These are phyloP conservation scores for Cephus pulcher DNA, from an alignment of 2,888 invertebrate species.

Conservation along the genomic window DNA sequence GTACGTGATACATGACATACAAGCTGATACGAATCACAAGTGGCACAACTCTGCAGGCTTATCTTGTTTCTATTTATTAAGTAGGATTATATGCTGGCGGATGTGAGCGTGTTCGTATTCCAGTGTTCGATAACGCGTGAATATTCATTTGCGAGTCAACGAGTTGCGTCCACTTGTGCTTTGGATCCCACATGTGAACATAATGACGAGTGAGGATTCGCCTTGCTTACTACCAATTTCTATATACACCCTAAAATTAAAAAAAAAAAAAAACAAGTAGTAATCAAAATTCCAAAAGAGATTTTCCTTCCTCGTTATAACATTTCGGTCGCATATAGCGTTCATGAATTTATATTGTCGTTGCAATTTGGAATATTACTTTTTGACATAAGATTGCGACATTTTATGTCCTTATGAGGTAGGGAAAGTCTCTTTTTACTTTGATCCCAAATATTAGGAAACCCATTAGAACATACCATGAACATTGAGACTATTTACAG, in stretches of 20 bases:
- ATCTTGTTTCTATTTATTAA: not conserved
- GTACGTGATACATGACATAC: constrained; percentile 12
- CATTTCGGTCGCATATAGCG: not conserved
- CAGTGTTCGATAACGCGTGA: not conserved
- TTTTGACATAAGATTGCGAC: not conserved
- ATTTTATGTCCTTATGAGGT: not conserved
- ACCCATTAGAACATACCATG: constrained; percentile 25
- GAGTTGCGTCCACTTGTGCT: not conserved
- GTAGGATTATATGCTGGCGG: not conserved
- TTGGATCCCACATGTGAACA: not conserved
- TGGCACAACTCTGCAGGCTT: not conserved
- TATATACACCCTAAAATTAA: constrained; percentile 4
- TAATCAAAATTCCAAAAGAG: not conserved
- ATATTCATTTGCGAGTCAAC: not conserved
- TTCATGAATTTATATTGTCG: not conserved
- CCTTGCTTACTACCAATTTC: constrained; percentile 1
- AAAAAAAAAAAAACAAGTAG: not conserved
- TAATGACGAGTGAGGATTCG: not conserved
- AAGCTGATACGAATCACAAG: constrained; percentile 18
- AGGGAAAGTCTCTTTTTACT: constrained; percentile 5
- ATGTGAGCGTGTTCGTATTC: not conserved
- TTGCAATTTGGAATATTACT: not conserved
- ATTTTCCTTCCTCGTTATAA: not conserved
- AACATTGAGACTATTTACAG: constrained; percentile 30
- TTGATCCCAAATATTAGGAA: constrained; percentile 2